phyloP scores from a whole-genome alignment of 2,797 vertebrate species.

The Perodicticus potto region DNA sequence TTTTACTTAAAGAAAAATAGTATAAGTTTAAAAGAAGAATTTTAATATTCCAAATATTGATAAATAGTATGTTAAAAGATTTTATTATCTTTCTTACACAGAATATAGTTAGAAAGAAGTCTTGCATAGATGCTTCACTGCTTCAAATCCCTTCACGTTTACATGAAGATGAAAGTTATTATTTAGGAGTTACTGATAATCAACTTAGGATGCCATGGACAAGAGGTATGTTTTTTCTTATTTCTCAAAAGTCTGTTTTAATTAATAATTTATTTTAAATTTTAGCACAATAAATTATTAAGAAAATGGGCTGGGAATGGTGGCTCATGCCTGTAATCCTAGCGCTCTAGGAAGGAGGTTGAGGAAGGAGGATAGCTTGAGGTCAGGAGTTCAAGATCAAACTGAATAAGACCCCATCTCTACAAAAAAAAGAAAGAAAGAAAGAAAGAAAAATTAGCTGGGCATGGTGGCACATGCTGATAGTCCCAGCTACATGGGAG shows the following conservation, averaged over 20 bases:
- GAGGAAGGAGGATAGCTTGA: neutral
- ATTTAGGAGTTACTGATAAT: constrained; percentile 81
- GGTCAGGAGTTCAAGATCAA: neutral
- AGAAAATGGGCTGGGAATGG: neutral
- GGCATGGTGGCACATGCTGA: neutral
- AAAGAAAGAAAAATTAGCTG: neutral
- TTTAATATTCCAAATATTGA: constrained; percentile 60
- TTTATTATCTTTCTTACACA: constrained; percentile 78
- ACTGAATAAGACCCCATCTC: neutral
- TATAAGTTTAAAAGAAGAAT: constrained; percentile 50
- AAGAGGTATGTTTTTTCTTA: constrained; percentile 85
- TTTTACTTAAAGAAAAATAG: constrained; percentile 70
- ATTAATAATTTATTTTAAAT: constrained; percentile 23
- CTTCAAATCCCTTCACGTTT: constrained; percentile 87
- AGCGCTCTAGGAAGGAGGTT: neutral
- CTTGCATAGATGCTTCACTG: constrained; percentile 85
- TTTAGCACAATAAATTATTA: constrained; percentile 45
- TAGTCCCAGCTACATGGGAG: neutral
- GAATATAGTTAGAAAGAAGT: constrained; percentile 86
- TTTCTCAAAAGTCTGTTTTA: constrained; percentile 67
- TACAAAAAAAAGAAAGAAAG: too few species aligned
- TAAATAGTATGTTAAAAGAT: constrained; percentile 52
- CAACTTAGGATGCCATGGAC: constrained; percentile 88
- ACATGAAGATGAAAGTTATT: constrained; percentile 83
- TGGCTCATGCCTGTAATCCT: neutral